phyloP scores from a whole-genome alignment of 2,888 invertebrate genomes.

The Sminthurides aquaticus region DNA sequence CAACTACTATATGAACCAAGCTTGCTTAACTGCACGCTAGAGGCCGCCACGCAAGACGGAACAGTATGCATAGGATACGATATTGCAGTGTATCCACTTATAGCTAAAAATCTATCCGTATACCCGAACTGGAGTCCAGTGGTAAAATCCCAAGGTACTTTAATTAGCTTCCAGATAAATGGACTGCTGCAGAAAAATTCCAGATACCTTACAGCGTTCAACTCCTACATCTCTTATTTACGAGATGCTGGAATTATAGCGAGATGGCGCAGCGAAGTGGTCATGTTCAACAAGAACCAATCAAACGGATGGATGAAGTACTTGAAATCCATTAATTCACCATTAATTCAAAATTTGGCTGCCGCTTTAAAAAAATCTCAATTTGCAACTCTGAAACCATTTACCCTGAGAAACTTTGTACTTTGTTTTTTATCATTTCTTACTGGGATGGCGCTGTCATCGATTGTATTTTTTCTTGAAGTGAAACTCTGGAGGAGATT shows the following conservation, averaged over 20 bases:
- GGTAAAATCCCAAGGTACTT: background rate
- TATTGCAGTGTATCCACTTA: background rate
- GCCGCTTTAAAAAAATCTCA: no score
- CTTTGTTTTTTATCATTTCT: background rate
- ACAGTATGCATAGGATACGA: conserved; percentile 9
- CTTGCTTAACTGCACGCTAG: background rate
- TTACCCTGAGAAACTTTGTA: background rate
- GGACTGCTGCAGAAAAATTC: background rate
- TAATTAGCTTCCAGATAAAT: background rate
- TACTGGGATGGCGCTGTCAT: background rate
- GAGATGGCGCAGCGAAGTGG: background rate
- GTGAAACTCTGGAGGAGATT: background rate
- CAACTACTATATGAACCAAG: background rate
- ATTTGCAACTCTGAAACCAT: background rate
- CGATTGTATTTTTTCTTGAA: background rate
- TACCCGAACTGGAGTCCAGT: background rate
- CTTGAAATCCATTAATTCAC: background rate
- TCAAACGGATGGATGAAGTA: background rate
- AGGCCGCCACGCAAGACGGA: background rate
- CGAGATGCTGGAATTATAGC: background rate
- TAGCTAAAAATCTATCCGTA: conserved; percentile 5
- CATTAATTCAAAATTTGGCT: background rate
- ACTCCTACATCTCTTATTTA: background rate
- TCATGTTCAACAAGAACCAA: no score
- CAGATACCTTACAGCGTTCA: background rate